Conservation (phyloP, 2,888 invertebrate genomes). For the Platerodrilus igneus region DNA sequence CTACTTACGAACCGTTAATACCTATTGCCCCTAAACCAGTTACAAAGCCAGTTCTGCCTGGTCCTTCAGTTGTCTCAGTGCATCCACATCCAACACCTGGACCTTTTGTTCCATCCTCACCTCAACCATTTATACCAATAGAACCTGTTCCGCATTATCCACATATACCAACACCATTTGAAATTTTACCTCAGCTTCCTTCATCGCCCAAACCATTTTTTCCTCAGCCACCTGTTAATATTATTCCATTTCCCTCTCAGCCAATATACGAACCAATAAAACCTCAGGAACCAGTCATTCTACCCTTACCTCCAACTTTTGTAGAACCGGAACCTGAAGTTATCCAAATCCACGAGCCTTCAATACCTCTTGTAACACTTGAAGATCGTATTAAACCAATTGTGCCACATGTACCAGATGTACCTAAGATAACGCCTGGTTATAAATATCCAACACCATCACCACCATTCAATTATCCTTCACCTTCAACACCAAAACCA, state of each 20-base stretch:
- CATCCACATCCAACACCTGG: conserved; percentile 3
- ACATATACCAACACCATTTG: conserved; percentile 25
- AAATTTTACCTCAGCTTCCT: conserved; percentile 16
- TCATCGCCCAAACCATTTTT: conserved; percentile 21
- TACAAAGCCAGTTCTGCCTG: conserved; percentile 14
- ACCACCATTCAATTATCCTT: conserved; percentile 10
- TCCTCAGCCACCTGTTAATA: conserved; percentile 7
- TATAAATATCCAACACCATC: conserved; percentile 13
- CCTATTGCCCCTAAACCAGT: conserved; percentile 17
- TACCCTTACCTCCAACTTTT: no score
- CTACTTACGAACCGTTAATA: conserved; percentile 17
- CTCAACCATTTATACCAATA: conserved; percentile 19
- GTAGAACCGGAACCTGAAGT: no score
- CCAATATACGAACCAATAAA: background rate
- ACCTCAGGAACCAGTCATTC: background rate
- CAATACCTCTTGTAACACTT: no score
- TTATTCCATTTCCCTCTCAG: background rate
- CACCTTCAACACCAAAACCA: conserved; percentile 2
- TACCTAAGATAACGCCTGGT: conserved; percentile 9
- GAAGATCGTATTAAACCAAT: no score
- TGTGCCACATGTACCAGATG: no score
- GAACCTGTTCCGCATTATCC: conserved; percentile 16
- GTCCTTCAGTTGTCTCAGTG: conserved; percentile 5
- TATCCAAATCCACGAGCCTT: no score
- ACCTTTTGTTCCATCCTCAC: conserved; percentile 9